Conservation (phyloP, 2,113 vertebrate species). For the Corydoras sp. region DNA sequence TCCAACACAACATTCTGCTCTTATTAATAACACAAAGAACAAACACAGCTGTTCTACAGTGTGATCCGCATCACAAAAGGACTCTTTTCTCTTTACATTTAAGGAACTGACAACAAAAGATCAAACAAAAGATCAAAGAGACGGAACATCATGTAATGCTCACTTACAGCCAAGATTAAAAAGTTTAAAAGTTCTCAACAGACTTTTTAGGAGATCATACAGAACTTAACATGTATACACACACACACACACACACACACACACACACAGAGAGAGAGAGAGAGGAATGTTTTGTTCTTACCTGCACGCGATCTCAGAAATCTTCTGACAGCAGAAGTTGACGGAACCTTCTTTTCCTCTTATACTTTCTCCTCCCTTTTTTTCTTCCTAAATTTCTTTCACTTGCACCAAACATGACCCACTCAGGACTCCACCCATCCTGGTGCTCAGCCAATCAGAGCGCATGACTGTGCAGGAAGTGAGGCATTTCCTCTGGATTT, state of each 20-base stretch:
- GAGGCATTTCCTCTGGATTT: constrained; percentile 20
- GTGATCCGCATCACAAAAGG: no score
- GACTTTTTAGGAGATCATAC: neutral
- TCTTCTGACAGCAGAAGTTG: neutral
- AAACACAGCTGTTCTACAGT: no score
- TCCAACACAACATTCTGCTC: no score
- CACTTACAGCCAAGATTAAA: no score
- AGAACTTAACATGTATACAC: neutral
- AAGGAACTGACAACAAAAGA: no score
- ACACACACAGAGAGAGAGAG: neutral
- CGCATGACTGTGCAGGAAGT: constrained; percentile 5
- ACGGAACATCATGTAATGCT: no score
- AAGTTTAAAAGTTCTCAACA: no score
- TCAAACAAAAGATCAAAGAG: no score
- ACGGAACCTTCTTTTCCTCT: constrained; percentile 3
- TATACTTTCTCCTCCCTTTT: neutral
- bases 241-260: neutral
- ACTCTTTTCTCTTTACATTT: no score
- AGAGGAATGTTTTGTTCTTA: constrained; percentile 9
- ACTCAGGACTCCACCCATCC: constrained; percentile 9
- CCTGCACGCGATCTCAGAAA: constrained; percentile 1
- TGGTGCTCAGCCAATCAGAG: constrained; percentile 1
- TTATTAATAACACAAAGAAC: no score
- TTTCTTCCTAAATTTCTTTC: constrained; percentile 15
- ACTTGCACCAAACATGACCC: neutral